These are phyloP conservation scores for Tiliacea citrago DNA, from an alignment of 2,888 invertebrate genomes.

Conservation along the genomic window DNA sequence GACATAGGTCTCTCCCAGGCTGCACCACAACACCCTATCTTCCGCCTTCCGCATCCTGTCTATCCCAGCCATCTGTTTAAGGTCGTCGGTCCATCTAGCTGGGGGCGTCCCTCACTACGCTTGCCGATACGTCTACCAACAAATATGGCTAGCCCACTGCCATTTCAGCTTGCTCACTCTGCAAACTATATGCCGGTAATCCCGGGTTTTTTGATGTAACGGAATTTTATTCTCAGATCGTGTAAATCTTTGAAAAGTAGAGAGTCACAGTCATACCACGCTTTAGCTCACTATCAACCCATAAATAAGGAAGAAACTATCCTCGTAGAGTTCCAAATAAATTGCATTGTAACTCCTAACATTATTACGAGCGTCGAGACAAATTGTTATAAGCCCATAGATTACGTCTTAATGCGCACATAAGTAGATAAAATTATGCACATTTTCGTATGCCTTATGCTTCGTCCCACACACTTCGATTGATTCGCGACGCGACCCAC, in stretches of 20 bases:
- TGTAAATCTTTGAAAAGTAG: neutral
- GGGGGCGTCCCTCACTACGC: neutral
- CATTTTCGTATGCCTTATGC: conserved; percentile 46
- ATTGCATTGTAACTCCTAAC: conserved; percentile 33
- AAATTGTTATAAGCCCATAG: conserved; percentile 48
- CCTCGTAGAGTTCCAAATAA: conserved; percentile 36
- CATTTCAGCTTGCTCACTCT: neutral
- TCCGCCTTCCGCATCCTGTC: neutral
- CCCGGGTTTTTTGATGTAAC: neutral
- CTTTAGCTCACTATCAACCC: conserved; percentile 12
- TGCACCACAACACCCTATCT: no score
- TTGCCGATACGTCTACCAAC: neutral
- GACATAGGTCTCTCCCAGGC: neutral
- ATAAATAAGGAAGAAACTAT: conserved; percentile 47
- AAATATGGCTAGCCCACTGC: neutral
- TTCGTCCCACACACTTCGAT: conserved; percentile 72
- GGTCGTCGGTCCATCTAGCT: neutral
- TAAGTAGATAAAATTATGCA: conserved; percentile 58
- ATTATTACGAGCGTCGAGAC: conserved; percentile 51
- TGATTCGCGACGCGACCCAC: conserved; percentile 81
- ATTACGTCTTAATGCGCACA: conserved; percentile 54
- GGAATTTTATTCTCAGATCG: neutral
- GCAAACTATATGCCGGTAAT: neutral
- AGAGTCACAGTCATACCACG: neutral
- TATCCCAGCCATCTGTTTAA: neutral